Conservation (phyloP, 2,888 invertebrate species). For the Phalangium opilio region DNA sequence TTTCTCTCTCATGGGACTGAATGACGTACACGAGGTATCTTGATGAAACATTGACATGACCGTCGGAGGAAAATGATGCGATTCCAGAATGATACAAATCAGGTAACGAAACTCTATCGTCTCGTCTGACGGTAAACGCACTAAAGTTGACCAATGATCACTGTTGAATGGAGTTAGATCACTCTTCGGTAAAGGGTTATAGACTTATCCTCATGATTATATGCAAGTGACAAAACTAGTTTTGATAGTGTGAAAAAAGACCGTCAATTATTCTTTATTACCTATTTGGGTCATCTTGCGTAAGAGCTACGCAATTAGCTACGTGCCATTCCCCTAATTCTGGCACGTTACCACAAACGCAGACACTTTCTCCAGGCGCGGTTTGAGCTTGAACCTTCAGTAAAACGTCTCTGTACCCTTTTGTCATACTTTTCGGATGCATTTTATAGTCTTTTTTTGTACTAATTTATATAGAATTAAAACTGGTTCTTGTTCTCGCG, state of each 20-base stretch:
- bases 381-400: conserved; percentile 38
- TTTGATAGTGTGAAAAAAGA: not conserved
- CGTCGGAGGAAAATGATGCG: not conserved
- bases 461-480: too few relatives aligned
- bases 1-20: too few relatives aligned
- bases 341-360: conserved; percentile 49
- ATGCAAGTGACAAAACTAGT: too few relatives aligned
- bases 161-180: conserved; percentile 4
- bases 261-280: conserved; percentile 6
- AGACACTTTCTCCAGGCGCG: conserved; percentile 46
- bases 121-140: conserved; percentile 49
- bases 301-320: conserved; percentile 41
- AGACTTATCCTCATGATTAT: too few relatives aligned
- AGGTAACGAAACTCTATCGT: conserved; percentile 56
- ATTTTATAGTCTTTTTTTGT: too few relatives aligned
- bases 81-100: conserved; percentile 49
- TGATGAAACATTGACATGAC: too few relatives aligned
- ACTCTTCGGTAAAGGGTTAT: too few relatives aligned
- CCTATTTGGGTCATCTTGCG: conserved; percentile 19
- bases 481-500: too few relatives aligned
- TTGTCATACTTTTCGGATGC: not conserved
- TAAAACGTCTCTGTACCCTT: conserved; percentile 5
- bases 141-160: conserved; percentile 46
- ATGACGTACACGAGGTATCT: too few relatives aligned
- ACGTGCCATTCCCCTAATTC: conserved; percentile 57